These are phyloP conservation scores for Ptilonorhynchus violaceus DNA, from an alignment of 2,113 vertebrate genomes.

Conservation along the genomic window DNA sequence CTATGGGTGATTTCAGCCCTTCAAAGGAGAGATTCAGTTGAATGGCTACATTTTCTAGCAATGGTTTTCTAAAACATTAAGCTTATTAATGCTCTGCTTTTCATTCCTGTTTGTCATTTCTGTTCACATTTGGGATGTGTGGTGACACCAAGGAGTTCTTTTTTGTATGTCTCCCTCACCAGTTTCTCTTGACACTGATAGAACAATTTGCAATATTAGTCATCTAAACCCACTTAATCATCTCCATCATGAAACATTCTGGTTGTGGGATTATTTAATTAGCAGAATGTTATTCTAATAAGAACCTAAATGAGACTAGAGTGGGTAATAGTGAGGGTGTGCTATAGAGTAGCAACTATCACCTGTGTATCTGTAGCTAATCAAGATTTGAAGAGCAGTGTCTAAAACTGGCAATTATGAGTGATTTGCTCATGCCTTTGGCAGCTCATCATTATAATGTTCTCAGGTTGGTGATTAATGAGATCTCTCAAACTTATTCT, in stretches of 20 bases:
- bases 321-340: background rate
- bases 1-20: background rate
- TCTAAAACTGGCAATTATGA: constrained; percentile 6
- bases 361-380: constrained; percentile 12
- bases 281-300: background rate
- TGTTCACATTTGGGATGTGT: background rate
- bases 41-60: background rate
- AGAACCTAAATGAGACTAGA: background rate
- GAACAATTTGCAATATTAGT: background rate
- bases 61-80: background rate
- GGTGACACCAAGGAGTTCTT: background rate
- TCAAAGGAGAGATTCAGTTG: background rate
- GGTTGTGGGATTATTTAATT: background rate
- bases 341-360: background rate
- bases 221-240: background rate
- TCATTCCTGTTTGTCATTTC: background rate
- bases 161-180: background rate
- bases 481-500: background rate
- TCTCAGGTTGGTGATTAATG: constrained; percentile 18
- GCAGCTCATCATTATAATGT: constrained; percentile 4
- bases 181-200: background rate
- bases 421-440: constrained; percentile 7
- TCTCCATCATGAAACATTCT: background rate
- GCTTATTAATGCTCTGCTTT: background rate
- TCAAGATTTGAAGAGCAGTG: constrained; percentile 15